Percentiles rank a stretch among this genome's conserved stretches.
Conservation (phyloP, 2,797 vertebrate species). For the Cyprinella venusta region DNA sequence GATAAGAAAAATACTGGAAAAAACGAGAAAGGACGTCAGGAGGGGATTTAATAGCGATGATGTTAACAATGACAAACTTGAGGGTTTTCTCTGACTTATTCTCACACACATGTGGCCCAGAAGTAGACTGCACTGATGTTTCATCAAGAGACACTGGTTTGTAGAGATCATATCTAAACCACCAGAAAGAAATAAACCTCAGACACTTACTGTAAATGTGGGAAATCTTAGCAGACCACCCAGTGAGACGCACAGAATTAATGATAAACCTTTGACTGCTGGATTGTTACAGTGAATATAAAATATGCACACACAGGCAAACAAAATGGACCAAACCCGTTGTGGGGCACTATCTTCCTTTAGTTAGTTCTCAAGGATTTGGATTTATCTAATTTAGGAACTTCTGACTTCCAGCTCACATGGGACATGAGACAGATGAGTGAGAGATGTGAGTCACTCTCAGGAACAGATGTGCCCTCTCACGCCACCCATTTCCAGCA, state of each 20-base stretch:
- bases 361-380: slow-evolving; percentile 9
- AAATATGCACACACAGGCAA: not conserved
- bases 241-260: slow-evolving; percentile 14
- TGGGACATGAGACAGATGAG: slow-evolving; percentile 45
- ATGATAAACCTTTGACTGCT: slow-evolving; percentile 16
- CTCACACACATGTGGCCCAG: slow-evolving; percentile 53
- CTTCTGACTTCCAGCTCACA: slow-evolving; percentile 39
- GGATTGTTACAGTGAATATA: slow-evolving; percentile 1
- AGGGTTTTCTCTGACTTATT: slow-evolving; percentile 62
- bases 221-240: slow-evolving; percentile 34
- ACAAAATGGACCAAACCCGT: not conserved
- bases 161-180: slow-evolving; percentile 54
- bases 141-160: slow-evolving; percentile 28
- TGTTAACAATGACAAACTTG: slow-evolving; percentile 33
- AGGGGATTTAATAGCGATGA: slow-evolving; percentile 16
- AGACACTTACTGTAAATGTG: slow-evolving; percentile 52
- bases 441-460: slow-evolving; percentile 58
- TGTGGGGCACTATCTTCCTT: not conserved
- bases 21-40: not conserved
- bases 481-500: slow-evolving; percentile 55
- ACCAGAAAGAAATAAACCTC: slow-evolving; percentile 32
- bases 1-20: not conserved
- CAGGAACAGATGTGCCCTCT: slow-evolving; percentile 64
- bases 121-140: slow-evolving; percentile 48
- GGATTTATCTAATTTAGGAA: slow-evolving; percentile 20